Conservation (phyloP, 1,140 invertebrate species). For the Cardiocondyla obscurior region DNA sequence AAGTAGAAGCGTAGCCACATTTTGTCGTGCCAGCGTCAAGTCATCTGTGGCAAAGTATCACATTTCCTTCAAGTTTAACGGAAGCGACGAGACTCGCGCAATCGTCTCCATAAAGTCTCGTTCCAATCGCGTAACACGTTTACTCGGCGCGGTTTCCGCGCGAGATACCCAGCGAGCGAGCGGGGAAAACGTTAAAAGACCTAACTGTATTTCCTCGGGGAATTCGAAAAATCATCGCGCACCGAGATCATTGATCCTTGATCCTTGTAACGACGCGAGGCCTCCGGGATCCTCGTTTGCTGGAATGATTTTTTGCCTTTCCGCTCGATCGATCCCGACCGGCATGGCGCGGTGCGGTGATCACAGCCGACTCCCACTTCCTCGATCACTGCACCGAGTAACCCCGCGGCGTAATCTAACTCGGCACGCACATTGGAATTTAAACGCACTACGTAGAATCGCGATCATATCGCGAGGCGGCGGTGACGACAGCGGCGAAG, state of each 20-base stretch:
- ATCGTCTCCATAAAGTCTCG: not conserved
- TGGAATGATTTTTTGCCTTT: slow-evolving; percentile 57
- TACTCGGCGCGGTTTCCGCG: not conserved
- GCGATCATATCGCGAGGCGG: slow-evolving; percentile 4
- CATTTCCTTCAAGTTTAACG: not conserved
- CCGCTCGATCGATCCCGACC: slow-evolving; percentile 53
- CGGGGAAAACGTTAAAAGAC: slow-evolving; percentile 29
- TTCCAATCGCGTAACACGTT: not conserved
- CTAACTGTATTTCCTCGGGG: slow-evolving; percentile 38
- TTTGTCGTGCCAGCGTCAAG: not conserved
- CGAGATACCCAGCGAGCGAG: slow-evolving; percentile 2
- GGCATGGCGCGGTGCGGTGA: slow-evolving; percentile 15
- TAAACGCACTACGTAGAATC: slow-evolving; percentile 28
- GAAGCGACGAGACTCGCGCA: not conserved
- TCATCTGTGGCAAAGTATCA: not conserved
- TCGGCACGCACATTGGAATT: slow-evolving; percentile 48
- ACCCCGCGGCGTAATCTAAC: slow-evolving; percentile 50
- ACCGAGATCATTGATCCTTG: slow-evolving; percentile 55
- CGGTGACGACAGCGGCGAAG: not conserved
- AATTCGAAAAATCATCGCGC: slow-evolving; percentile 51
- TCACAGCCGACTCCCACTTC: slow-evolving; percentile 53
- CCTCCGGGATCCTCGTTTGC: slow-evolving; percentile 57
- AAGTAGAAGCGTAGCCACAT: not conserved
- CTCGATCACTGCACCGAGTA: slow-evolving; percentile 46
- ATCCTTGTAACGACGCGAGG: slow-evolving; percentile 54